Evolutionary conservation across 2,113 vertebrate genomes (phyloP).

Genomic region (Drymodes brunneopygia): DNA sequence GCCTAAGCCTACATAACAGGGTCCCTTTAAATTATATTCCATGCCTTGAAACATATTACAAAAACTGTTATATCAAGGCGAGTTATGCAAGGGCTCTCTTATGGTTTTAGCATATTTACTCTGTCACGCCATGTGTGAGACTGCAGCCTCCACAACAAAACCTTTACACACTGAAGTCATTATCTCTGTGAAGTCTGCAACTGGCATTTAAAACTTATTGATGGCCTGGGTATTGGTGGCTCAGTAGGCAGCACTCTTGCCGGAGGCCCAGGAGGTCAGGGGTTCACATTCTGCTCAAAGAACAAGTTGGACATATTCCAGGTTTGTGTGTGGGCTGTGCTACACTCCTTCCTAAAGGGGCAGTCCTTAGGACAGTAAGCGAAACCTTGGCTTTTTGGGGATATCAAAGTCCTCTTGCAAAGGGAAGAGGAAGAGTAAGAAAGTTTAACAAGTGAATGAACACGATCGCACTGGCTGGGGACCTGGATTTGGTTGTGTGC

Average conservation of each 20-base stretch:
- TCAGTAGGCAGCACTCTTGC: slow-evolving; percentile 58
- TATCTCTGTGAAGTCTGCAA: slow-evolving; percentile 48
- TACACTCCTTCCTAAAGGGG: neutral
- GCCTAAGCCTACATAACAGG: slow-evolving; percentile 34
- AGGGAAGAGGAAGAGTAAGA: neutral
- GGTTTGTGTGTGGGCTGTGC: slow-evolving; percentile 47
- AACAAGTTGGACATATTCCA: slow-evolving; percentile 51
- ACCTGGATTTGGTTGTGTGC: neutral
- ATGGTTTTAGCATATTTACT: slow-evolving; percentile 38
- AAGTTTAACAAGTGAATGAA: neutral
- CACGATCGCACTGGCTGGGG: neutral
- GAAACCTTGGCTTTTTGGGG: neutral
- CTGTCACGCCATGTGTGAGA: slow-evolving; percentile 30
- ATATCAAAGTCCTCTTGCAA: slow-evolving; percentile 20
- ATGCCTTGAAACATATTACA: slow-evolving; percentile 53
- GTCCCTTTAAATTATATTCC: slow-evolving; percentile 57
- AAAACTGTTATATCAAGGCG: slow-evolving; percentile 56
- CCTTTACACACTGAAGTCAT: slow-evolving; percentile 53
- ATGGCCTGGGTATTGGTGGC: slow-evolving; percentile 49
- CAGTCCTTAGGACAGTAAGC: slow-evolving; percentile 15
- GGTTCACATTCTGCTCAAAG: slow-evolving; percentile 48
- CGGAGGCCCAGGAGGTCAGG: slow-evolving; percentile 40
- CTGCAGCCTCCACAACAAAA: slow-evolving; percentile 44
- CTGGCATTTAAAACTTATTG: slow-evolving; percentile 60
- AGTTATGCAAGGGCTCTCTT: slow-evolving; percentile 45